Conservation (phyloP, 1,140 invertebrate species). For the Helicoverpa zea region DNA sequence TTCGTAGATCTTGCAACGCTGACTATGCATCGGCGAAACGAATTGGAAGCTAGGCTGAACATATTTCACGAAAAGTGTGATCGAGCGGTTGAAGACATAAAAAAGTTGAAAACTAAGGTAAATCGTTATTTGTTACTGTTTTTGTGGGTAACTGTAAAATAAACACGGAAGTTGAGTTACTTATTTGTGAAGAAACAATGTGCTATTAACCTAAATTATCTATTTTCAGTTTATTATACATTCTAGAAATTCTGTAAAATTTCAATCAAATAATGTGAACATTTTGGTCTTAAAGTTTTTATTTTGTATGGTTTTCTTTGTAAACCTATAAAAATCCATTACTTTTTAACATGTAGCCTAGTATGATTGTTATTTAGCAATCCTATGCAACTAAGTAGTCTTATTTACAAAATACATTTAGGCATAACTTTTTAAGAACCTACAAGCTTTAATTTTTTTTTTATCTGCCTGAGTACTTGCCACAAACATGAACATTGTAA, state of each 20-base stretch:
- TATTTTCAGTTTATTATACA: not conserved
- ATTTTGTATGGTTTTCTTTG: too few relatives aligned
- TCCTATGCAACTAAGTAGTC: too few relatives aligned
- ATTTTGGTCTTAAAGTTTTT: too few relatives aligned
- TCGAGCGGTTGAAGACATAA: conserved; percentile 67
- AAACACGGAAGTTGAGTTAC: not conserved
- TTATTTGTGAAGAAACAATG: not conserved
- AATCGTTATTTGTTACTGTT: conserved; percentile 36
- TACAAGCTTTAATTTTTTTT: too few relatives aligned
- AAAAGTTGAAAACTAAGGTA: conserved; percentile 78
- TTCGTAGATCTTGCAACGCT: conserved; percentile 78
- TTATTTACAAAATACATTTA: too few relatives aligned
- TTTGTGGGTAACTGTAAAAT: not conserved
- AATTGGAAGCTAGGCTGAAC: conserved; percentile 72
- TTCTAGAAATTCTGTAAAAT: not conserved
- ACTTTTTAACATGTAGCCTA: too few relatives aligned
- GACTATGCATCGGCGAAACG: conserved; percentile 72
- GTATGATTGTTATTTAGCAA: too few relatives aligned
- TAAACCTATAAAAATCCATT: too few relatives aligned
- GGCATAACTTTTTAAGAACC: too few relatives aligned
- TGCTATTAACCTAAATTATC: not conserved
- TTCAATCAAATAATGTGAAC: too few relatives aligned
- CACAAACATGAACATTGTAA: too few relatives aligned
- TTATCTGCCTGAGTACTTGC: too few relatives aligned
- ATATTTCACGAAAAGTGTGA: conserved; percentile 76